Evolutionary conservation across 2,113 vertebrate species (phyloP).

Genomic region (Aldabrachelys gigantea): DNA sequence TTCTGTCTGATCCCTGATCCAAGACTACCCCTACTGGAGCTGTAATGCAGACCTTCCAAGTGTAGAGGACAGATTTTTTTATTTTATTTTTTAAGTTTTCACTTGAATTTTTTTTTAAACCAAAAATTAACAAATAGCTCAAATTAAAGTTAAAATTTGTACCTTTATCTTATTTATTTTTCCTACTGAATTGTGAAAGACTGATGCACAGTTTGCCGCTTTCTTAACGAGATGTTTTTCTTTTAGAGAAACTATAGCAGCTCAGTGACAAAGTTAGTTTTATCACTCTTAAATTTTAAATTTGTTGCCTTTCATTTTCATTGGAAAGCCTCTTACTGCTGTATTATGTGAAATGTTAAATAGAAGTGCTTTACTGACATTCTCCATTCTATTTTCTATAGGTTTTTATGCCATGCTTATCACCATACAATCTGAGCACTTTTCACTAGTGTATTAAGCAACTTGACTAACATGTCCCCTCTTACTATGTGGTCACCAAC

Average conservation of each 20-base stretch:
- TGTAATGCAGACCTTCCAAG: background rate
- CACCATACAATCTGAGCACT: background rate
- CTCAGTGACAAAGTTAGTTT: background rate
- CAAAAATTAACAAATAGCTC: background rate
- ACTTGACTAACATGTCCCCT: background rate
- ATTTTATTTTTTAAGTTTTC: background rate
- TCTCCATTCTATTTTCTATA: background rate
- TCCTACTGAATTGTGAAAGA: background rate
- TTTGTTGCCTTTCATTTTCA: background rate
- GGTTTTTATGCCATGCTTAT: background rate
- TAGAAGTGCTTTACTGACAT: fast-evolving
- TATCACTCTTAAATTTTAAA: background rate
- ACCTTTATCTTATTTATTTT: background rate
- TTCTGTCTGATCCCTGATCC: background rate
- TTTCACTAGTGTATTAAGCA: fast-evolving
- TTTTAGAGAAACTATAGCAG: background rate
- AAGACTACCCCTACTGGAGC: background rate
- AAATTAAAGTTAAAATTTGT: background rate
- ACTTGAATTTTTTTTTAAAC: background rate
- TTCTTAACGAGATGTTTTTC: fast-evolving
- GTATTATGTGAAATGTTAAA: background rate
- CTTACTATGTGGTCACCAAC: fast-evolving
- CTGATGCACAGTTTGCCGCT: background rate
- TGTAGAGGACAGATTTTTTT: background rate
- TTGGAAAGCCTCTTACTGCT: fast-evolving